phyloP scores from a whole-genome alignment of 2,797 vertebrate genomes.

The Parauchenoglanis ngamensis region DNA sequence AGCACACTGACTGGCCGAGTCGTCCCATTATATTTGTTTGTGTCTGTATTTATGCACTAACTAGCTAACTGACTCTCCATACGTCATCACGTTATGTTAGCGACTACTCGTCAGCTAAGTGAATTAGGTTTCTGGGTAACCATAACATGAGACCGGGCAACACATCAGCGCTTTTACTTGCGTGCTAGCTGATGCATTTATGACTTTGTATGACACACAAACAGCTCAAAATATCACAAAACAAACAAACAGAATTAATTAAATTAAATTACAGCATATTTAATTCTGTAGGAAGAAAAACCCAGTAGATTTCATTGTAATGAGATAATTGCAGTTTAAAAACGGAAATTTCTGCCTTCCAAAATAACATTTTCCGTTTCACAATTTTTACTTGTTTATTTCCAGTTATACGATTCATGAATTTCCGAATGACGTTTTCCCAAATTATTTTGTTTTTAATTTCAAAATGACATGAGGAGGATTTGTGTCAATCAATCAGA shows the following conservation, averaged over 20 bases:
- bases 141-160: neutral
- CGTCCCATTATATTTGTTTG: neutral
- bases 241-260: neutral
- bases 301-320: neutral
- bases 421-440: neutral
- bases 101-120: too few species aligned
- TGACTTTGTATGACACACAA: neutral
- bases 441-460: neutral
- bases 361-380: neutral
- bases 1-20: neutral
- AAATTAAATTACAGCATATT: too few species aligned
- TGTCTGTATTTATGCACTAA: too few species aligned
- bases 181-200: conserved; percentile 3
- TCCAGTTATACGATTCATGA: neutral
- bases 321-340: neutral
- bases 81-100: neutral
- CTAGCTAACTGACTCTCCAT: neutral
- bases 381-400: neutral
- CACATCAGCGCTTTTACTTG: neutral
- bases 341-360: neutral
- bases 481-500: neutral
- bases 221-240: neutral
- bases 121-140: neutral
- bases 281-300: neutral
- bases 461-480: neutral